Evolutionary conservation across 2,888 invertebrate species (phyloP), one percentile per base, ranked within the genome.

Genomic region (Thumatha senex): DNA sequence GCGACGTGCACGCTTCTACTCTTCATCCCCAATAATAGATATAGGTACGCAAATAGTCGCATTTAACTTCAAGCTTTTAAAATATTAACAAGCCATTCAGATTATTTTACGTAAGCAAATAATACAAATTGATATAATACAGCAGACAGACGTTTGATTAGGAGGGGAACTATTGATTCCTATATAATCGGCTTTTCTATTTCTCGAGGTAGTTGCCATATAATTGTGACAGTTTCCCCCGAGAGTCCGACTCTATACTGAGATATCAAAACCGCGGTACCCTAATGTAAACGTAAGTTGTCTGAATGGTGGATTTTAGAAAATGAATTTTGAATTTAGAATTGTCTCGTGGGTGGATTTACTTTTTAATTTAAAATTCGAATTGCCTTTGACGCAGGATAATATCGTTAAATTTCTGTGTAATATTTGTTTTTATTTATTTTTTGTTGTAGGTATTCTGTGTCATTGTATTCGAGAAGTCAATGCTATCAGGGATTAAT

Each of bases 161-260:
- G 40, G 49, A 46, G 34, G 31, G 40, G 18, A 31, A 48, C 44
- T 50, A 57, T 57, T 51, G 65, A 63, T 58, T 53, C 58, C 51
- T 31, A 45, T 11, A 64, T 82, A 83, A 82, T 78, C 82, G 76
- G 80, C 82, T 82, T 82, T 82, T 69, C 76, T 74, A 73, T 77
- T 75, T 71, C 65, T 61, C 67, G 2, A 24, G 2, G 18, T 72
- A 73, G 63, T 53, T 58, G 48, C 51, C 59, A 43, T 70, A 70
- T 82, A 80, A 82, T 83, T 82, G 80, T 67, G 62, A 43, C 53
- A 33, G 38, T 46, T 62, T 72, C 76, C 74, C 54, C 24, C 64
- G 69, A 70, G 73, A 66, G 45, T 59, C 18, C 48, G 46, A 18
- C 40, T 40, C 14, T 31, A 50, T 60, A 56, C 58, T 42, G 55